phyloP scores from a whole-genome alignment of 53 echinoderm and acorn worm genomes.

The Zoroaster sp. region DNA sequence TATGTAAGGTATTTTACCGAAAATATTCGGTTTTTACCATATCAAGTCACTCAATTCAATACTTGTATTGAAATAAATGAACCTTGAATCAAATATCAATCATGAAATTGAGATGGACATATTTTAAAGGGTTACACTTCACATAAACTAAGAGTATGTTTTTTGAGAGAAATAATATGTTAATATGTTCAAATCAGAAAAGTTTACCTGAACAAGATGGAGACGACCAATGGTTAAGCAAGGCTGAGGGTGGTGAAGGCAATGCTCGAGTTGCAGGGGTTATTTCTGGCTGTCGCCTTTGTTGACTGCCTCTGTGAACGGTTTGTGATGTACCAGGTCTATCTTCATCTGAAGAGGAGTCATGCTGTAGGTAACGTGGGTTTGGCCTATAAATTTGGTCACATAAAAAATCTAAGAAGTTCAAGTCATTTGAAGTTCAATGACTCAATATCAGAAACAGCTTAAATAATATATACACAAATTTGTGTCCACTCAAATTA shows the following conservation, averaged over 20 bases:
- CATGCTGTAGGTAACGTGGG: neutral
- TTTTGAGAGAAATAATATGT: no score
- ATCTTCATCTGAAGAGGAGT: neutral
- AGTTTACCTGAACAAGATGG: neutral
- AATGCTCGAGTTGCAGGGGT: neutral
- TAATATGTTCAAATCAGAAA: neutral
- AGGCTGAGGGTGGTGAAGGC: neutral
- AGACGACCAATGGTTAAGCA: neutral
- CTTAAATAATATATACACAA: no score
- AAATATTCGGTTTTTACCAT: no score
- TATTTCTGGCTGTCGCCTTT: neutral
- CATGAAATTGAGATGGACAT: no score
- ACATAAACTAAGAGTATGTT: no score
- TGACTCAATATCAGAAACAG: no score
- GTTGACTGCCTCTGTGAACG: constrained; percentile 1
- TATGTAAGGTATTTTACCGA: no score
- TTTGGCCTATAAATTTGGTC: neutral
- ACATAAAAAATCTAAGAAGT: neutral
- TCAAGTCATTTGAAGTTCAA: neutral
- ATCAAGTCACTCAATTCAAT: no score
- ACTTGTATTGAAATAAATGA: no score
- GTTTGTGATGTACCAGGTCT: neutral
- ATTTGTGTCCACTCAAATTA: no score
- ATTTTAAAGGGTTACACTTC: no score
- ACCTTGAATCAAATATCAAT: no score